phyloP scores from a whole-genome alignment of 2,888 invertebrate genomes.

The Agriopis marginaria region DNA sequence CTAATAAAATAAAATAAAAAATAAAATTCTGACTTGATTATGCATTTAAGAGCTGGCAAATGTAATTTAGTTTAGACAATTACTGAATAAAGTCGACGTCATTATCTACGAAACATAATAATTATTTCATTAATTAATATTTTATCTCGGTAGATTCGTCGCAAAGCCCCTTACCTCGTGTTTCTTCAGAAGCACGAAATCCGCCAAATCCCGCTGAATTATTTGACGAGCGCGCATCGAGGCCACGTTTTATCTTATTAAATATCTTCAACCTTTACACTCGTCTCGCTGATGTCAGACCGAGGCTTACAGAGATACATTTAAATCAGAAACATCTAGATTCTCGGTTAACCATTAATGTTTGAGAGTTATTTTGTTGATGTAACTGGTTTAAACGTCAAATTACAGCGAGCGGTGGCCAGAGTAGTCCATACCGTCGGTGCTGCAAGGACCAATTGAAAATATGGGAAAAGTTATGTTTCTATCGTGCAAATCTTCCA shows the following conservation, averaged over 20 bases:
- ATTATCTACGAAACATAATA: background rate
- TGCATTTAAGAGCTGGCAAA: no score
- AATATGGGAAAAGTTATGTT: no score
- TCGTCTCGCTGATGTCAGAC: slow-evolving; percentile 18
- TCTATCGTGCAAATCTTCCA: no score
- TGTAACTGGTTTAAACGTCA: no score
- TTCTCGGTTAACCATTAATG: slow-evolving; percentile 3
- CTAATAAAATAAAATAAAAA: no score
- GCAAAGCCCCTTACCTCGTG: slow-evolving; percentile 3
- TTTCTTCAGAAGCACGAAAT: slow-evolving; percentile 19
- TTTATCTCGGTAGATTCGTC: slow-evolving; percentile 3
- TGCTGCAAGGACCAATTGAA: no score
- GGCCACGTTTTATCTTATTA: slow-evolving; percentile 26
- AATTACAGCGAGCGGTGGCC: no score
- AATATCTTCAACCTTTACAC: slow-evolving; percentile 13
- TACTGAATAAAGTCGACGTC: background rate
- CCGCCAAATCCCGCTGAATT: slow-evolving; percentile 15
- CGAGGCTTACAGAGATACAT: slow-evolving; percentile 13
- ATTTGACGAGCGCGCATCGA: slow-evolving; percentile 11
- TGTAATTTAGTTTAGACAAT: no score
- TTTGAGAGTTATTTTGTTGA: background rate
- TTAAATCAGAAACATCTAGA: slow-evolving; percentile 23
- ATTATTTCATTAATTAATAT: slow-evolving; percentile 6
- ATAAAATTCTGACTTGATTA: no score
- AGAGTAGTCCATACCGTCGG: no score